These are phyloP conservation scores for Meleagris gallopavo DNA, from an alignment of 2,113 vertebrate species.

Conservation along the genomic window DNA sequence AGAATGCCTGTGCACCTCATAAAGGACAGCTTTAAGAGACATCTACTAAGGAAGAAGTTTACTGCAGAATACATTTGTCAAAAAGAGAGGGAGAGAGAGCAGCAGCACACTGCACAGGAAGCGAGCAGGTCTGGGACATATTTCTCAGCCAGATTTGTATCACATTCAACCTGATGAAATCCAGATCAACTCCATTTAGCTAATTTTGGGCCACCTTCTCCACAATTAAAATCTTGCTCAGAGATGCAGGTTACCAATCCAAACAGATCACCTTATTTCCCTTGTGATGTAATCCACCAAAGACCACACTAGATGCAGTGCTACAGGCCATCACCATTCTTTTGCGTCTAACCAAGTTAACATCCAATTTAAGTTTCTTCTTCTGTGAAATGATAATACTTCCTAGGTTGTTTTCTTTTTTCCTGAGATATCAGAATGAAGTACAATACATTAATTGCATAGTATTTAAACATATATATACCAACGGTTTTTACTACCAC, in stretches of 20 bases:
- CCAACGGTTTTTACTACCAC: neutral
- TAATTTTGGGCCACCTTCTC: neutral
- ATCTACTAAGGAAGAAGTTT: neutral
- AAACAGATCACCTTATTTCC: neutral
- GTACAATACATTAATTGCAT: neutral
- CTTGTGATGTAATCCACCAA: neutral
- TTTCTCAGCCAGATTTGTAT: neutral
- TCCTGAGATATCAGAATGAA: neutral
- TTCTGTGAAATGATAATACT: neutral
- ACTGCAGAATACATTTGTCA: neutral
- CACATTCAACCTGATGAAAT: neutral
- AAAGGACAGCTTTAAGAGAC: neutral
- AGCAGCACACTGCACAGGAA: neutral
- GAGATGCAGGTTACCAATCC: neutral
- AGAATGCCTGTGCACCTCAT: slow-evolving; percentile 7
- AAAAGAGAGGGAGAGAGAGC: neutral
- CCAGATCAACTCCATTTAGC: neutral
- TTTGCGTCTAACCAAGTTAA: neutral
- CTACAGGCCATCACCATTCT: neutral
- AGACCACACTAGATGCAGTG: neutral
- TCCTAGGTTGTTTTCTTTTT: neutral
- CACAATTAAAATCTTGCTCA: neutral
- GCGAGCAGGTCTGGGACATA: neutral
- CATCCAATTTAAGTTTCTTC: neutral
- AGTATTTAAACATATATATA: neutral